A percentile compares a stretch with the other conserved stretches of the same genome.
These are phyloP conservation scores for Phortica variegata DNA, from an alignment of 1,140 invertebrate species.

Conservation along the genomic window DNA sequence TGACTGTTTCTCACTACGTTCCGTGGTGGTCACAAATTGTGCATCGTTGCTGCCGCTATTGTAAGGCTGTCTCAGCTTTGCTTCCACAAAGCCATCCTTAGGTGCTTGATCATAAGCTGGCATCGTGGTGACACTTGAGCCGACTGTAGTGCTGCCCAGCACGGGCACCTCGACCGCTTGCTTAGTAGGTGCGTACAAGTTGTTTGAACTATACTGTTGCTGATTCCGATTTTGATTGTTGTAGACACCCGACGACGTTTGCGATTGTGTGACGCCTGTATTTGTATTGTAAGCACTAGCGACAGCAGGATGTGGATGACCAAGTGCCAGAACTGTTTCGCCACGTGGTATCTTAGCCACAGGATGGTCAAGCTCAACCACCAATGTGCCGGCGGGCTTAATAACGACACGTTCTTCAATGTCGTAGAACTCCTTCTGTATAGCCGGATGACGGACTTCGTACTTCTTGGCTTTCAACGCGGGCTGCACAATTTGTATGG, in stretches of 20 bases:
- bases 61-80: slow-evolving; percentile 31
- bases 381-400: slow-evolving; percentile 65
- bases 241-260: slow-evolving; percentile 29
- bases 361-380: slow-evolving; percentile 65
- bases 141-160: slow-evolving; percentile 31
- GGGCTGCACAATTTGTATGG: slow-evolving; percentile 50
- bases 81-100: slow-evolving; percentile 41
- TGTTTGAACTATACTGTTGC: slow-evolving; percentile 18
- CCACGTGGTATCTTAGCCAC: slow-evolving; percentile 63
- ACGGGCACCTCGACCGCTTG: slow-evolving; percentile 23
- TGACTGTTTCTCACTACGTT: slow-evolving; percentile 8
- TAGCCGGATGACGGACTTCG: slow-evolving; percentile 65
- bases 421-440: slow-evolving; percentile 69
- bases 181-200: slow-evolving; percentile 18
- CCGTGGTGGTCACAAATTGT: slow-evolving; percentile 11
- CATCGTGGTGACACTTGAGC: slow-evolving; percentile 44
- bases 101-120: slow-evolving; percentile 38
- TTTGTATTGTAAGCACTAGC: slow-evolving; percentile 39
- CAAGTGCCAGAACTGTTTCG: slow-evolving; percentile 42
- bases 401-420: slow-evolving; percentile 66
- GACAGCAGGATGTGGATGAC: slow-evolving; percentile 49
- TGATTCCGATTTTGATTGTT: slow-evolving; percentile 23
- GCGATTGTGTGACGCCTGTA: slow-evolving; percentile 25
- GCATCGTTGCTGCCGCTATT: slow-evolving; percentile 23
- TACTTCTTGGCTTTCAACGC: slow-evolving; percentile 52